Conservation (phyloP, 2,113 vertebrate species). For the Zosterops pallidus region DNA sequence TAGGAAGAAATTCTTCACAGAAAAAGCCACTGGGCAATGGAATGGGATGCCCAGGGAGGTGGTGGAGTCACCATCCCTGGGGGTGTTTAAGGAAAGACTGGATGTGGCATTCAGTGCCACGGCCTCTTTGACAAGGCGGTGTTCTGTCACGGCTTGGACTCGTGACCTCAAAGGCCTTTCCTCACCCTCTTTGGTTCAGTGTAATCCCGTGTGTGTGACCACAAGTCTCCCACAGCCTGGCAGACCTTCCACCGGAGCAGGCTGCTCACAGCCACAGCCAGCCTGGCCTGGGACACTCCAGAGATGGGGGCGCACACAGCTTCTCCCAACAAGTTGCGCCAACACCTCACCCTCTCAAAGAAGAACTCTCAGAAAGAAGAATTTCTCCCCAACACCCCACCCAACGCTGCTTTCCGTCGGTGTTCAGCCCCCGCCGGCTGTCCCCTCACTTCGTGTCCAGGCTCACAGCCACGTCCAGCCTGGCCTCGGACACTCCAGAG, state of each 20-base stretch:
- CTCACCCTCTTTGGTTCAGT: fast-evolving
- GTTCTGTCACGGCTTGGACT: not conserved
- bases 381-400: fast-evolving
- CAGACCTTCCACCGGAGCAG: not conserved
- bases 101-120: fast-evolving
- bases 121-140: fast-evolving
- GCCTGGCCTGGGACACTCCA: not conserved
- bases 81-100: not conserved
- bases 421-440: fast-evolving
- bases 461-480: not conserved
- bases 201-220: fast-evolving
- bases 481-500: too few species aligned
- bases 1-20: not conserved
- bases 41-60: not conserved
- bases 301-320: not conserved
- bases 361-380: not conserved
- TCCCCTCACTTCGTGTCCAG: too few species aligned
- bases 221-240: not conserved
- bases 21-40: not conserved
- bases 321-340: not conserved
- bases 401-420: fast-evolving
- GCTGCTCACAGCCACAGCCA: not conserved
- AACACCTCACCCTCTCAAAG: not conserved
- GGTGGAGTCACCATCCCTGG: not conserved
- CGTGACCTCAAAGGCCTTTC: not conserved